Base-by-base conservation (phyloP, 1,140 invertebrate genomes). In the Apis cerana region DNA sequence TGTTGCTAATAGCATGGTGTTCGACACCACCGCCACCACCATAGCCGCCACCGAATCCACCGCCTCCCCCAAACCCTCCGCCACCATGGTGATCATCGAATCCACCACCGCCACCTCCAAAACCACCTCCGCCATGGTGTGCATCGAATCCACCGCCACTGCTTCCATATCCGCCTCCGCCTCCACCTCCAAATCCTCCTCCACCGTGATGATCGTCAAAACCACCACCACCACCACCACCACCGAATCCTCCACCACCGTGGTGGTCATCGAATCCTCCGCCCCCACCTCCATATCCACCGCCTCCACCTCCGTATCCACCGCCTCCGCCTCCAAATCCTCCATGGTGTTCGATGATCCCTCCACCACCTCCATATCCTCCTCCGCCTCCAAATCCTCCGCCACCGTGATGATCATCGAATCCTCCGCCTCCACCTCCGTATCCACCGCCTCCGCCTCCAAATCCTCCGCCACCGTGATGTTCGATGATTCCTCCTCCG, bases 1-100 rank as follows among this genome's bases (percentile, higher is more conserved):
- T 84, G 48, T 89, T 90, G 17, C 89, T 71, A 54, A 78, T 64
- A 12, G 80, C 82, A 56, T 89, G 64, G n/a, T 80, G 81, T 17
- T 82, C 86, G 8, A 71, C 75, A 11, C 85, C 82, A 33, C 59
- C 23, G 33, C 72, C 78, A 50, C 85, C 83, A 4, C 84, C 83
- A 5, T 64, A 59, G 13, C 83, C 82, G 10, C 71, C 70, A 13
- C 82, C 74, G 2, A 84, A 84, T 21, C 88, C 86, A 56, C 83
- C 85, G 11, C 74, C 67, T 56, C 83, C 83, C 23, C 85, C 80
- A 23, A 85, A 82, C 1, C 81, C 77, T 54, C 83, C 85, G 9
- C 84, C 84, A 19, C 70, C 84, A 48, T 78, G 62, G n/a, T 78
- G 56, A 1, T 77, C 84, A 9, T 76, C 82, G 33, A 80, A 65